Evolutionary conservation across 23 tunicate species (phyloP), one percentile per base, ranked within the genome.

Genomic region (Diplosoma virens): DNA sequence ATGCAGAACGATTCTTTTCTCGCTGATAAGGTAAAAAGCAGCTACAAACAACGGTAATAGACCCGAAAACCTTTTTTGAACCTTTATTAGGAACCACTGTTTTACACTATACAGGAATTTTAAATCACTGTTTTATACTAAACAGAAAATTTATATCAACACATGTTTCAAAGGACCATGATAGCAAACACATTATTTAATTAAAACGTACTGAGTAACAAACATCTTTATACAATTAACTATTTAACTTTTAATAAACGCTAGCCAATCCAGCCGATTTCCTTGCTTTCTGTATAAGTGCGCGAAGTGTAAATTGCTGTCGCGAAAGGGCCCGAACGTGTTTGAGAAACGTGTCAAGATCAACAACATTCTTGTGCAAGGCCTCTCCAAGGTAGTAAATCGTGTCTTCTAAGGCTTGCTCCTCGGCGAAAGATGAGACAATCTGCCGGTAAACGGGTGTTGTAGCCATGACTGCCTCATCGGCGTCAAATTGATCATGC

Each of bases 391-490:
- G 87, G 37, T 87, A 85, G 81, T 87, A 94, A 20, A 94, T 94
- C 47, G 93, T 79, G 46, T 94, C 99, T 61, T 94, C 99, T 0
- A 94, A 67, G 1, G 86, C 95, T 60, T 94, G 99, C 33, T 94
- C 99, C 52, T 94, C 87, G 2, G 95, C 90, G 66, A 79, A 88
- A 9, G 90, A 74, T 25, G 75, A 30, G 27, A 94, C 82, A 1
- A 94, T 81, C 52, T 94, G 99, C 33, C 83, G 83, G 79, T 94
- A 88, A 3, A 94, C 80, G 28, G 99, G 99, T 25, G 95, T 88
- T 6, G 95, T 73, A 0, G 99, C 85, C 80, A 75, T 83, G 11
- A 94, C 94, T 47, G 80, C 80, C 16, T 94, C 99, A 67, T 94
- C 99, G 0, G 77, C 84, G 32, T 88, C 82, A 7, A 94, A 67